A percentile compares a stretch with the other conserved stretches of the same genome.
These are phyloP conservation scores for Resseliella maxima DNA, from an alignment of 2,888 invertebrate genomes.

Conservation along the genomic window DNA sequence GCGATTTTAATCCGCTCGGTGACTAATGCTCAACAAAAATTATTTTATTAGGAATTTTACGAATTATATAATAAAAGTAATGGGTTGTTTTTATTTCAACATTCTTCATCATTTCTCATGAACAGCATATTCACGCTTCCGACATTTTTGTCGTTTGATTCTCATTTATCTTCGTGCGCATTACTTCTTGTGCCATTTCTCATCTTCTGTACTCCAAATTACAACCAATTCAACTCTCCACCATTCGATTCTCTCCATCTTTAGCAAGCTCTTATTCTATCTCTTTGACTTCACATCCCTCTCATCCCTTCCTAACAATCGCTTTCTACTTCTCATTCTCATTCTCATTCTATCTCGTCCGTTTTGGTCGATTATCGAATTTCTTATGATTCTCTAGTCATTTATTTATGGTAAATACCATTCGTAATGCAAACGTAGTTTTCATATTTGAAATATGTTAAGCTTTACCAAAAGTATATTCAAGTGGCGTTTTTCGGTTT, in stretches of 20 bases:
- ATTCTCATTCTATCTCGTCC: not conserved
- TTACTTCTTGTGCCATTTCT: not conserved
- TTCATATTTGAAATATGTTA: conserved; percentile 6
- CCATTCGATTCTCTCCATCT: not conserved
- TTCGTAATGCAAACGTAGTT: not conserved
- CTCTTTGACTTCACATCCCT: not conserved
- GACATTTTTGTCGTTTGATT: conserved; percentile 46
- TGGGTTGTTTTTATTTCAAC: conserved; percentile 46
- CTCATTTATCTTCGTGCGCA: conserved; percentile 26
- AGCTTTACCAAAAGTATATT: not conserved
- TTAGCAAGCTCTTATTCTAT: not conserved
- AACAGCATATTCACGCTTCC: conserved; percentile 33
- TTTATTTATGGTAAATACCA: conserved; percentile 43
- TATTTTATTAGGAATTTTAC: conserved; percentile 38
- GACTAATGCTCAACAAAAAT: conserved; percentile 39
- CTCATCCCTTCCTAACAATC: not conserved
- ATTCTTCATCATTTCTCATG: not conserved
- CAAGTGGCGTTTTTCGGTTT: conserved; percentile 38
- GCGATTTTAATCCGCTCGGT: conserved; percentile 30
- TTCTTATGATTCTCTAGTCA: conserved; percentile 35
- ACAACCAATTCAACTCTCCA: not conserved
- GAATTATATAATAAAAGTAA: conserved; percentile 40
- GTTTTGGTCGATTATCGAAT: conserved; percentile 29
- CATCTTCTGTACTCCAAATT: not conserved
- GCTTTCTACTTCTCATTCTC: not conserved